phyloP scores from a whole-genome alignment of 2,797 vertebrate genomes.

The Odontamblyopus rebecca region DNA sequence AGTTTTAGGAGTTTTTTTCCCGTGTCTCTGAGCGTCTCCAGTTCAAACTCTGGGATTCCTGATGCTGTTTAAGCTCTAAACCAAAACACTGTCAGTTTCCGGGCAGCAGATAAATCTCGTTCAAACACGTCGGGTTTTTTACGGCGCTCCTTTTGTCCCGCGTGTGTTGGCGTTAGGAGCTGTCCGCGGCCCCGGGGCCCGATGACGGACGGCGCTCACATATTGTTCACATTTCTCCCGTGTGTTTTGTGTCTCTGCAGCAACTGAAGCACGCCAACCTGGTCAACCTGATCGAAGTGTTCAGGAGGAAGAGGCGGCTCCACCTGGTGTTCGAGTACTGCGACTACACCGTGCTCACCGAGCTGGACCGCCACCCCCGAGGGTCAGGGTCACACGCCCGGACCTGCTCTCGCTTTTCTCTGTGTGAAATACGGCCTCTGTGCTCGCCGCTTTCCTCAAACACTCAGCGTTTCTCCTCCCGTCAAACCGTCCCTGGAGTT shows the following conservation, averaged over 20 bases:
- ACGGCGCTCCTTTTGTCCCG: not conserved
- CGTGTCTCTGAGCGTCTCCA: too few relatives aligned
- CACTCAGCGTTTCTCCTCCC: too few relatives aligned
- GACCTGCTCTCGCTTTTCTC: too few relatives aligned
- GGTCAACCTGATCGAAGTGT: constrained; percentile 94
- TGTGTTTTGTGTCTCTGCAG: constrained; percentile 68
- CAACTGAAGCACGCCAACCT: constrained; percentile 96
- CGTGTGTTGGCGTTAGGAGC: not conserved
- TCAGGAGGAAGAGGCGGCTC: constrained; percentile 88
- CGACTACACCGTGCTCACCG: constrained; percentile 92
- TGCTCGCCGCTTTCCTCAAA: too few relatives aligned
- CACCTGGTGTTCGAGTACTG: constrained; percentile 97
- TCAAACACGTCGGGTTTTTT: not conserved
- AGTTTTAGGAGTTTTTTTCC: too few relatives aligned
- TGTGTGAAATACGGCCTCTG: too few relatives aligned
- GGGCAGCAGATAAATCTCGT: not conserved
- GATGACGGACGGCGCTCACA: not conserved
- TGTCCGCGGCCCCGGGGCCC: not conserved
- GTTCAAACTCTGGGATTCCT: too few relatives aligned
- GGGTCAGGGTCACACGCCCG: constrained; percentile 74
- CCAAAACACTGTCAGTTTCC: not conserved
- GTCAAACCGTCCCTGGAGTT: too few relatives aligned
- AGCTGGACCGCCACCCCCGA: constrained; percentile 87
- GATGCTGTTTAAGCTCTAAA: too few relatives aligned
- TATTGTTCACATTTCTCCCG: constrained; percentile 2